These are phyloP conservation scores for Natrix natrix DNA, from an alignment of 2,797 vertebrate genomes.

Conservation along the genomic window DNA sequence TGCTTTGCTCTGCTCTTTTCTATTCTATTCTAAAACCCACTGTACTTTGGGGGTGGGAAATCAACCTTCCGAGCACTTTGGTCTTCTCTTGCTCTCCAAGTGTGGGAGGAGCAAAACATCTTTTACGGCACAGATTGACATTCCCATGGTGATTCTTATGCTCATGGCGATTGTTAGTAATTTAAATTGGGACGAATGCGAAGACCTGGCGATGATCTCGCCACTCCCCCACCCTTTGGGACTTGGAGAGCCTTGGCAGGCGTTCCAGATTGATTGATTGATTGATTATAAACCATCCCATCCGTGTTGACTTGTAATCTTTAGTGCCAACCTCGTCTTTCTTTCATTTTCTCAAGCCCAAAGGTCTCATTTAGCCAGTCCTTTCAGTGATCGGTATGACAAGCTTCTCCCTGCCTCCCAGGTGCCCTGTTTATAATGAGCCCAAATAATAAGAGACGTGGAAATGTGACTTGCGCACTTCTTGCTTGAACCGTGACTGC, in stretches of 20 bases:
- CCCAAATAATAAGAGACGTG: constrained; percentile 13
- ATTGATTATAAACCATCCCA: neutral
- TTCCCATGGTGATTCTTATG: neutral
- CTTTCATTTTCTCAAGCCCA: constrained; percentile 4
- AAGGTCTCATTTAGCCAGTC: neutral
- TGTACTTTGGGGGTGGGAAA: neutral
- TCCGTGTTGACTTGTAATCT: neutral
- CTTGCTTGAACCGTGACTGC: neutral
- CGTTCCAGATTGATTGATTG: neutral
- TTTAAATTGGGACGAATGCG: neutral
- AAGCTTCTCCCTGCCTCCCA: neutral
- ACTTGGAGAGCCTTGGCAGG: neutral
- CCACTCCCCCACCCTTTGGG: neutral
- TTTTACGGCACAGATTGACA: neutral
- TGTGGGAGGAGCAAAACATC: neutral
- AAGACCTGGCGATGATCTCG: neutral
- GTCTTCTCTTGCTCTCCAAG: neutral
- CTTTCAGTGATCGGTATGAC: neutral
- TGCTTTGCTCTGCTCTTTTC: too few species aligned
- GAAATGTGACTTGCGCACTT: neutral
- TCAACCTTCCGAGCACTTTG: neutral
- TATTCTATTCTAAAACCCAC: neutral
- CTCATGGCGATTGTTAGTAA: neutral
- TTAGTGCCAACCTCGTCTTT: neutral
- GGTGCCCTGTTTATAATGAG: neutral